phyloP scores from a whole-genome alignment of 2,888 invertebrate genomes.

The Heliothis peltigera region DNA sequence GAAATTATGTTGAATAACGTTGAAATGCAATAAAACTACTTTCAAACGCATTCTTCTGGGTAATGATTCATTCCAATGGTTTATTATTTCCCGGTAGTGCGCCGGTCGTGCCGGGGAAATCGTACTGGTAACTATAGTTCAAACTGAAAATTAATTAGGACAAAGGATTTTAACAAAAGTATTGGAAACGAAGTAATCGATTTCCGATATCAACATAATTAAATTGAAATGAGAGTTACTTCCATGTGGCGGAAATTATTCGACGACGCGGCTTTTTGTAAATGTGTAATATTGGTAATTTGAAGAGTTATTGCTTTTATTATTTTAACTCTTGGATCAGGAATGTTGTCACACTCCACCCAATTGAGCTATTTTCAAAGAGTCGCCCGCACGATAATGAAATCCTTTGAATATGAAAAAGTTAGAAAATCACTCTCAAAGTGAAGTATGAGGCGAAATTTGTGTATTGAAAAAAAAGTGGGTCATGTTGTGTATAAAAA shows the following conservation, averaged over 20 bases:
- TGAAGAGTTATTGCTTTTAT: no score
- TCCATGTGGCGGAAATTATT: neutral
- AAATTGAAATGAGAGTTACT: slow-evolving; percentile 4
- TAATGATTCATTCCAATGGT: neutral
- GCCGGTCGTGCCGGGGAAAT: no score
- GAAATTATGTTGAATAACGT: neutral
- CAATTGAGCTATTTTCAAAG: neutral
- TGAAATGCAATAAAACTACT: slow-evolving; percentile 1
- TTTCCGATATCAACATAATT: slow-evolving; percentile 14
- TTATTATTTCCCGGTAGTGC: slow-evolving; percentile 9
- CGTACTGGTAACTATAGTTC: neutral
- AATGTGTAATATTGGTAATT: no score
- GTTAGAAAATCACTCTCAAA: neutral
- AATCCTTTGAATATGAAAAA: neutral
- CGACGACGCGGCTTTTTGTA: no score
- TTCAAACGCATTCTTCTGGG: neutral
- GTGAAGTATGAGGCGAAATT: neutral
- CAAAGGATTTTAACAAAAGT: slow-evolving; percentile 11
- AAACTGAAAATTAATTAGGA: slow-evolving; percentile 1
- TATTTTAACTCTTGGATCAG: no score
- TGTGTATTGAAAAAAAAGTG: neutral
- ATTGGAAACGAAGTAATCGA: slow-evolving; percentile 24
- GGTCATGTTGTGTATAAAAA: neutral
- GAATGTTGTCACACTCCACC: neutral
- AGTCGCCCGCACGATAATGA: no score